Evolutionary conservation across 2,113 vertebrate genomes (phyloP).

Genomic region (Tragelaphus scriptus): DNA sequence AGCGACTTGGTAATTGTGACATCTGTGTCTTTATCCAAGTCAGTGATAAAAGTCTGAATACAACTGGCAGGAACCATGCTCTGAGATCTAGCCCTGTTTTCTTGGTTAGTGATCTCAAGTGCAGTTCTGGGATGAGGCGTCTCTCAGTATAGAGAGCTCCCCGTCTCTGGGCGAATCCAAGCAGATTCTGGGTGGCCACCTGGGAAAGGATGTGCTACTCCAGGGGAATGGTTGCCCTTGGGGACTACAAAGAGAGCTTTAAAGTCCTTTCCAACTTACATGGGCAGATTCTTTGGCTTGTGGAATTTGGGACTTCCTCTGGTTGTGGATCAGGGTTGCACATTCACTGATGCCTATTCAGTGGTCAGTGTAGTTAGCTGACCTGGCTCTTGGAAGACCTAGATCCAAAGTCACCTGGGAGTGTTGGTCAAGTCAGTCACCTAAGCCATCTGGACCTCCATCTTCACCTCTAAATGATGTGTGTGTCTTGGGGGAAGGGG

Average conservation of each 20-base stretch:
- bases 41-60: neutral
- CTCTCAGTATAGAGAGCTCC: neutral
- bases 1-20: neutral
- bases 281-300: neutral
- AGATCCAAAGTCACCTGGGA: neutral
- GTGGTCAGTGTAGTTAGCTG: neutral
- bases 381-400: neutral
- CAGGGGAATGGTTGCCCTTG: neutral
- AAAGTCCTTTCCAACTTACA: neutral
- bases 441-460: neutral
- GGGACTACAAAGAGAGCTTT: neutral
- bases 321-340: neutral
- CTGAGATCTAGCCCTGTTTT: neutral
- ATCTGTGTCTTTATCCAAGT: neutral
- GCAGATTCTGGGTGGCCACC: neutral
- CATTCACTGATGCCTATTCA: accelerated
- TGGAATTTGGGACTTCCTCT: neutral
- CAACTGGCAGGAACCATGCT: neutral
- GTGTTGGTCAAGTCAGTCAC: neutral
- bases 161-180: neutral
- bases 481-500: too few relatives aligned
- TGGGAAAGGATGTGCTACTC: neutral
- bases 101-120: neutral
- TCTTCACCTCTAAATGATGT: neutral
- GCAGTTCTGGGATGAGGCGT: neutral